Evolutionary conservation across 2,888 invertebrate genomes (phyloP), one percentile per base, ranked within the genome.

Genomic region (Drosophila flavopinicola): DNA sequence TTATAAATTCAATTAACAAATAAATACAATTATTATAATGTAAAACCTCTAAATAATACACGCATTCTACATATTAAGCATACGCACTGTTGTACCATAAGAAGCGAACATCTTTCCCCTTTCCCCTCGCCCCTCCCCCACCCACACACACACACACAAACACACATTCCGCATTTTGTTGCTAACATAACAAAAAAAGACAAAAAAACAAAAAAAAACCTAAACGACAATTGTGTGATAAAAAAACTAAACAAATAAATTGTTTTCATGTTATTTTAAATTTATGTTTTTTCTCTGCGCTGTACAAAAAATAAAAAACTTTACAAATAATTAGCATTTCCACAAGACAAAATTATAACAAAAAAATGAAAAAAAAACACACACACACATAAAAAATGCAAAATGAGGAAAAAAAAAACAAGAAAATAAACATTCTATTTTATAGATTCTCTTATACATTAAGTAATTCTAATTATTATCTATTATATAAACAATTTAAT

Each of bases 401-500:
- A 54, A 41, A 52, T 39, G 44, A 11, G 45, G 33, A 49, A 54
- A 17, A 24, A 38, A 44, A 49, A 24, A 11, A 57, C 27, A 41
- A 29, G 30, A 13, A 57, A 54, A 42, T 25, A 54, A 57, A 57
- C 61, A 64, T 82, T 79, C 85, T 80, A 80, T 80, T 86, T 80
- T 80, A 77, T 78, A 86, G 80, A 80, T 79, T 80, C 85, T 86
- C 80, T 80, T 80, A 86, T 66, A 60, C 66, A 80, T 80, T 80
- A 80, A 86, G 80, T 86, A 80, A 87, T 69, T 85, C 75, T 87
- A 87, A 87, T 87, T 83, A 83, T 83, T 83, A 83, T 82, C 87
- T 80, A 82, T 85, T 87, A 87, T 85, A 86, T 87, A 83, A 83
- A 87, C 61, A 85, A 87, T 85, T 87, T 87, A 83, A 87, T 78